Evolutionary conservation across 2,797 vertebrate species (phyloP).

Genomic region (Silurus lanzhouensis): DNA sequence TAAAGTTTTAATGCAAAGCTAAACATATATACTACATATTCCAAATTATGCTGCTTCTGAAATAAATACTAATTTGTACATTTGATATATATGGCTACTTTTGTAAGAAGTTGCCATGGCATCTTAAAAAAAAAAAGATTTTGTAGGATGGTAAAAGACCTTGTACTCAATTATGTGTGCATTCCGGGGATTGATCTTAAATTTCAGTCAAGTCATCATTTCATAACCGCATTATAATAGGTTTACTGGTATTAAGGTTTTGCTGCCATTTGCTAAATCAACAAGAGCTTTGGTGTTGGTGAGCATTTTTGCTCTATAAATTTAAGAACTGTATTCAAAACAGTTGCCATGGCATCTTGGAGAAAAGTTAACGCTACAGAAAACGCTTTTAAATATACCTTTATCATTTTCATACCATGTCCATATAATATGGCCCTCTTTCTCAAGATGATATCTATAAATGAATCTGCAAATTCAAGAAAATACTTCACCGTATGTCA

Average conservation of each 20-base stretch:
- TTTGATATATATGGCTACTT: neutral
- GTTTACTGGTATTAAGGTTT: neutral
- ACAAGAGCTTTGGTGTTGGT: slow-evolving; percentile 21
- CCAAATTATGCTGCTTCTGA: neutral
- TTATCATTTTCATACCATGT: slow-evolving; percentile 86
- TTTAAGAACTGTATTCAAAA: slow-evolving; percentile 59
- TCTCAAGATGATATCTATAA: slow-evolving; percentile 86
- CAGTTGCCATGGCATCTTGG: slow-evolving; percentile 83
- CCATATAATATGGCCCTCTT: slow-evolving; percentile 84
- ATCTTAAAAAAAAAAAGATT: slow-evolving; percentile 1
- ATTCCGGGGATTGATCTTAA: neutral
- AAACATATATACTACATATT: neutral
- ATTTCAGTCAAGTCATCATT: neutral
- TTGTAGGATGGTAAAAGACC: neutral
- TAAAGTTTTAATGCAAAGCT: neutral
- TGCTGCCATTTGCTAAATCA: slow-evolving; percentile 2
- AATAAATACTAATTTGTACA: neutral
- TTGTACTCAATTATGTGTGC: neutral
- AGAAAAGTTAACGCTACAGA: slow-evolving; percentile 74
- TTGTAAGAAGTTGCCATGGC: slow-evolving; percentile 16
- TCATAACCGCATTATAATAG: neutral
- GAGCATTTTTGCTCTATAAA: slow-evolving; percentile 62
- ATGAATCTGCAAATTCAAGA: slow-evolving; percentile 86
- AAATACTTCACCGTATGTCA: slow-evolving; percentile 85
- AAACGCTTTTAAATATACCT: slow-evolving; percentile 80